Percentiles rank a stretch among this genome's conserved stretches.
These are phyloP conservation scores for Lophotriccus pileatus DNA, from an alignment of 2,797 vertebrate genomes.

Conservation along the genomic window DNA sequence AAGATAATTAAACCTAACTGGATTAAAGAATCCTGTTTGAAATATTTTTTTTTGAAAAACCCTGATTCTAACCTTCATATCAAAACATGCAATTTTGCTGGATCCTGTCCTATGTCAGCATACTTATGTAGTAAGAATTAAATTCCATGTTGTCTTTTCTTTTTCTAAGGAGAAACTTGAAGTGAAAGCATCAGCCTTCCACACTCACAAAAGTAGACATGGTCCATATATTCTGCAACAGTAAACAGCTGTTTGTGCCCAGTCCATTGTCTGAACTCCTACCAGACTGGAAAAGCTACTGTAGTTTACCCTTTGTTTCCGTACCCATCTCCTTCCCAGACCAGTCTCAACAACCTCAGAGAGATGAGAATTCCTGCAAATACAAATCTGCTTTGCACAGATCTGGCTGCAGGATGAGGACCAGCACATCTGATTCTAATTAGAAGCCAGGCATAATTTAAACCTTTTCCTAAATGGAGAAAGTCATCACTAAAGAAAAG, in stretches of 20 bases:
- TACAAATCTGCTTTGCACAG: not conserved
- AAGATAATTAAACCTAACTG: constrained; percentile 13
- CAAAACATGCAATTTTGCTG: not conserved
- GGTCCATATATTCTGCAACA: constrained; percentile 1
- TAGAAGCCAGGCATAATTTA: constrained; percentile 4
- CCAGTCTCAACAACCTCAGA: not conserved
- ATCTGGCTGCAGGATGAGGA: not conserved
- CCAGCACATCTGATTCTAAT: not conserved
- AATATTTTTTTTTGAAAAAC: not conserved
- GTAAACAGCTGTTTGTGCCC: not conserved
- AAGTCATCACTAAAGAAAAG: not conserved
- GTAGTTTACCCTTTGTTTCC: not conserved
- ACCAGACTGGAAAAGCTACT: not conserved
- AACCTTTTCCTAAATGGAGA: not conserved
- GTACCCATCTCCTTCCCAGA: not conserved
- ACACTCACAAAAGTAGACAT: not conserved
- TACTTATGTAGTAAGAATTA: not conserved
- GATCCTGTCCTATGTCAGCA: constrained; percentile 31
- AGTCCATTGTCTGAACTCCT: not conserved
- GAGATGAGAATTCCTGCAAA: not conserved
- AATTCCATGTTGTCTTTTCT: not conserved
- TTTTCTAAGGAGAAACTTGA: not conserved
- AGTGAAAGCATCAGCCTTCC: not conserved
- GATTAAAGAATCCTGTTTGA: constrained; percentile 4
- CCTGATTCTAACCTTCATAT: constrained; percentile 31